These are phyloP conservation scores for Tetraodon nigroviridis DNA, from an alignment of 2,113 vertebrate genomes.

Conservation along the genomic window DNA sequence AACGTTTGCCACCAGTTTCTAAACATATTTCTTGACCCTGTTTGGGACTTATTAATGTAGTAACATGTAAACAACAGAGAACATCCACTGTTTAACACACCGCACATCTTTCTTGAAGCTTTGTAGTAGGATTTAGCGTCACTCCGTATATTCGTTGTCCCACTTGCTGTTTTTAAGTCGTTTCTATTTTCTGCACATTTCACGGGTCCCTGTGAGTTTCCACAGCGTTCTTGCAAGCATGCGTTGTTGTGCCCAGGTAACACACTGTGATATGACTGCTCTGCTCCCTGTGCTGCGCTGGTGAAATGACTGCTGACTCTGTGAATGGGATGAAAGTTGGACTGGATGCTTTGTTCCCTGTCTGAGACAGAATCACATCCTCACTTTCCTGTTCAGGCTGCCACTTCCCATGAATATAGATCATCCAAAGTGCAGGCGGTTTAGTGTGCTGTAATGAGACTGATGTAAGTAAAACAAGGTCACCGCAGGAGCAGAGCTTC, in stretches of 20 bases:
- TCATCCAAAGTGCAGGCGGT: conserved; percentile 35
- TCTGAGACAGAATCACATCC: conserved; percentile 26
- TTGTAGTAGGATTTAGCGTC: conserved; percentile 41
- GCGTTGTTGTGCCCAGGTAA: conserved; percentile 25
- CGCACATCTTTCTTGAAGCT: conserved; percentile 45
- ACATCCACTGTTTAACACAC: conserved; percentile 37
- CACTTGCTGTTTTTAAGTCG: conserved; percentile 38
- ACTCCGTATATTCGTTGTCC: conserved; percentile 37
- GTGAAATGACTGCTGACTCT: conserved; percentile 44
- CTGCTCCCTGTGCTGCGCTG: conserved; percentile 8
- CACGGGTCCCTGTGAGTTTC: conserved; percentile 10
- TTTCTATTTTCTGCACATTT: conserved; percentile 12
- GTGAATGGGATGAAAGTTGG: conserved; percentile 20
- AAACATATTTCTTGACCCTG: too few relatives aligned
- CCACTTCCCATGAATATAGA: conserved; percentile 41
- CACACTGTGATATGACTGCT: conserved; percentile 40
- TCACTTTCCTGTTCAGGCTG: conserved; percentile 26
- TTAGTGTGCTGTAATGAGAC: conserved; percentile 49
- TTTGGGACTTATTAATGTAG: too few relatives aligned
- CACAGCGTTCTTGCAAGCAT: conserved; percentile 9
- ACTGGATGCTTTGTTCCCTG: conserved; percentile 22
- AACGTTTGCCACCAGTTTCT: too few relatives aligned
- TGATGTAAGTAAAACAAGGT: conserved; percentile 58
- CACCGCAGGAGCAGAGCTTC: conserved; percentile 35
- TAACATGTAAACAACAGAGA: conserved; percentile 18